Base-by-base conservation (phyloP, 1,140 invertebrate species). In the Goniozus legneri region DNA sequence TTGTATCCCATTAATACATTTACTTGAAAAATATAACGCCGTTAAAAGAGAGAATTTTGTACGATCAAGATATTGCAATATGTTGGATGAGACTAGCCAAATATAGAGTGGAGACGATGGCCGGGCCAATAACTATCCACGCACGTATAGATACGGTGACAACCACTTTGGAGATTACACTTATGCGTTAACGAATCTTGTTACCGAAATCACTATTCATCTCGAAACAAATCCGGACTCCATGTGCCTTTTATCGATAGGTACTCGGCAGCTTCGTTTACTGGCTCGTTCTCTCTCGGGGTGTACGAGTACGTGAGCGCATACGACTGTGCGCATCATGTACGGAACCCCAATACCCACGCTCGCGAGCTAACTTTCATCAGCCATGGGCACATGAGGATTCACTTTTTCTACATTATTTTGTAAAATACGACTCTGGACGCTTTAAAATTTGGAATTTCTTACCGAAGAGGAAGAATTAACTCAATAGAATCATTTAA, bases 401-500 rank as follows among this genome's bases (percentile, higher is more conserved):
- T 32, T 27, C 10, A 34, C n/a, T 32, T 14, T 16, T 22, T 38
- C 34, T 47, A 36, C 44, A 42, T 52, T 46, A 36, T 47, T 52
- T 45, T 49, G 50, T n/a, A n/a, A n/a, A n/a, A 27, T 27, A 58
- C 48, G 35, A 60, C 46, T 54, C 47, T 54, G 37, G 54, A 52
- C 60, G 52, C 52, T 62, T 55, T 47, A 56, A 62, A 55, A 58
- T 62, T 57, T 47, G 47, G 45, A 52, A 59, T 58, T 66, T 62
- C 69, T 73, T 73, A 73, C 69, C 71, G 64, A 73, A n/a, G 67
- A 62, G 69, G 67, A 70, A 70, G 67, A 72, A 66, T 71, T 65
- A 79, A 80, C 75, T 79, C 75, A 77, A 81, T 73, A 79, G 79
- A 78, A 80, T 77, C 79, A 77, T 80, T 79, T 79, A 76, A 77